Evolutionary conservation across 1,140 invertebrate genomes (phyloP), one percentile per base, ranked within the genome.

Genomic region (Diabrotica undecimpunctata): DNA sequence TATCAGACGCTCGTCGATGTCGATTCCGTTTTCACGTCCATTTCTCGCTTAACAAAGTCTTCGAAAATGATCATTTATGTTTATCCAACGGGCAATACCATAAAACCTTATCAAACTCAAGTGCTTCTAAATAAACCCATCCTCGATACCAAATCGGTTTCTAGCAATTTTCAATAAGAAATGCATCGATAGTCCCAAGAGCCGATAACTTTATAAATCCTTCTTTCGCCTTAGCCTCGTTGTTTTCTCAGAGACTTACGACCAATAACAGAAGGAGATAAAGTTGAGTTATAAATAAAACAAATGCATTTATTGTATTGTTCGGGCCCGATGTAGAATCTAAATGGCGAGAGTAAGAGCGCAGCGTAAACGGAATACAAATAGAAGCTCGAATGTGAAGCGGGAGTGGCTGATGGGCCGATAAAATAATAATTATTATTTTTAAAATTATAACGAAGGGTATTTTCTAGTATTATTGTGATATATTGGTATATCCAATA

Each of bases 331-430:
- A 5, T 12, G 56, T 39, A 38, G 56, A 61, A 61, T 61, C 59
- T 53, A 51, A 61, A 61, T 51, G 41, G 41, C 50, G 12, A 52
- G 35, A 7, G 52, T 61, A 36, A 53, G 25, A 61, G 9, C 14
- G 46, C 46, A 10, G 9, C 11, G 50, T 52, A 51, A 61, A 61
- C 46, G 36, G 59, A 61, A 61, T 61, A 53, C 59, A 53, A 61
- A 61, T 61, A 53, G 59, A 35, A 2, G 35, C 46, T 51, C 6
- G 9, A 55, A 55, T 55, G 13, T 36, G 25, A 10, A 55, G 8
- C 54, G 10, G 13, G 35, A 55, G 13, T 9, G 54, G 54, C 13
- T 25, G 25, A 25, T 25, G 4, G n/a, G 25, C 25, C 4, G 25
- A 25, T 4, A 25, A 25, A 25, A 4, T 25, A 25, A 25, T 25